phyloP scores from a whole-genome alignment of 1,140 invertebrate species.

The Drosophila gunungcola region DNA sequence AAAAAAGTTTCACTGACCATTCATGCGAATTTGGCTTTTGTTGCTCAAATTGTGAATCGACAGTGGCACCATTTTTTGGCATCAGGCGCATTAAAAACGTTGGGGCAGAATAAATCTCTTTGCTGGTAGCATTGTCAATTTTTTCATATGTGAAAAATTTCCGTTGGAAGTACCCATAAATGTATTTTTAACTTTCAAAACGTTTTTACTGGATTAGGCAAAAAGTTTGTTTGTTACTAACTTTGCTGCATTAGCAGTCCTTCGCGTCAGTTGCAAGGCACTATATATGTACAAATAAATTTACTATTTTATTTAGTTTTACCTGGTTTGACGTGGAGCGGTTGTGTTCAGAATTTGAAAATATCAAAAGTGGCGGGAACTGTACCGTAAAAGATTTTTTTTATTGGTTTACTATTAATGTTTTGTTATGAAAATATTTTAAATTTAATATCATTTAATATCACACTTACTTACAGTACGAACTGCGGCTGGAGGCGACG shows the following conservation, averaged over 20 bases:
- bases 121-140: background rate
- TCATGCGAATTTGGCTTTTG: constrained; percentile 55
- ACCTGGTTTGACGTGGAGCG: background rate
- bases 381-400: no score
- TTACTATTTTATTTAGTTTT: background rate
- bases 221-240: background rate
- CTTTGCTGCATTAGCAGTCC: constrained; percentile 1
- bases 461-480: constrained; percentile 85
- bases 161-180: constrained; percentile 5
- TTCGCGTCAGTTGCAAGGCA: background rate
- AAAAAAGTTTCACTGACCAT: constrained; percentile 34
- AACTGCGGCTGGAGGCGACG: constrained; percentile 87
- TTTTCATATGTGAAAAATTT: background rate
- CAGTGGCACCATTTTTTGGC: constrained; percentile 2
- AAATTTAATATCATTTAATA: background rate
- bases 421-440: background rate
- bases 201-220: background rate
- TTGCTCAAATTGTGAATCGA: constrained; percentile 22
- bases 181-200: constrained; percentile 1
- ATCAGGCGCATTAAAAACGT: constrained; percentile 40
- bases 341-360: no score
- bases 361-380: no score
- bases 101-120: constrained; percentile 27
- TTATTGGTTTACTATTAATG: constrained; percentile 1
- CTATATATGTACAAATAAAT: background rate